phyloP scores from a whole-genome alignment of 2,888 invertebrate species.

The Mantis religiosa region DNA sequence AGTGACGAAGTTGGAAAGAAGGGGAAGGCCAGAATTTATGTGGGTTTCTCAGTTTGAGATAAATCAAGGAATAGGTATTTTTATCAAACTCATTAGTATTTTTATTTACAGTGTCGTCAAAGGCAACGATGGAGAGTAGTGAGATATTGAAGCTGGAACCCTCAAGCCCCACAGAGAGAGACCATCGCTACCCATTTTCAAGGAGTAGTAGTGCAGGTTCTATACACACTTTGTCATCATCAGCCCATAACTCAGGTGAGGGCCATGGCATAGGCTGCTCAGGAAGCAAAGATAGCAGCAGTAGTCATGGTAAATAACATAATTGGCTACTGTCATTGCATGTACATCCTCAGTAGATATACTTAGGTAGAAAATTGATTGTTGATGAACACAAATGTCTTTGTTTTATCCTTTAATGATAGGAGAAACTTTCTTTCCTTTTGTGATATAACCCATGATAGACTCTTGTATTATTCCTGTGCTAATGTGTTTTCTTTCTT shows the following conservation, averaged over 20 bases:
- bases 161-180: slow-evolving; percentile 54
- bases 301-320: slow-evolving; percentile 35
- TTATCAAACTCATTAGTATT: not conserved
- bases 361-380: too few species aligned
- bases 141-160: slow-evolving; percentile 53
- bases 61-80: not conserved
- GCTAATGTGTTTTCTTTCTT: too few species aligned
- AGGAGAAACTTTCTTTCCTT: too few species aligned
- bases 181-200: slow-evolving; percentile 55
- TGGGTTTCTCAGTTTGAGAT: too few species aligned
- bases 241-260: slow-evolving; percentile 74
- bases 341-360: too few species aligned
- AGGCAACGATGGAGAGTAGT: slow-evolving; percentile 33
- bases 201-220: slow-evolving; percentile 75
- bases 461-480: too few species aligned
- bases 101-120: not conserved
- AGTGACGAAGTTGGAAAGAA: too few species aligned
- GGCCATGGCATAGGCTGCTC: not conserved
- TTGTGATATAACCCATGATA: too few species aligned
- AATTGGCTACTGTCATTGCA: too few species aligned
- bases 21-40: too few species aligned
- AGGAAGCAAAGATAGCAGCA: slow-evolving; percentile 34
- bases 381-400: too few species aligned
- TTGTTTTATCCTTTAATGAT: too few species aligned
- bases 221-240: slow-evolving; percentile 72